phyloP scores from a whole-genome alignment of 1,140 invertebrate species.

The Plutomurus gul region DNA sequence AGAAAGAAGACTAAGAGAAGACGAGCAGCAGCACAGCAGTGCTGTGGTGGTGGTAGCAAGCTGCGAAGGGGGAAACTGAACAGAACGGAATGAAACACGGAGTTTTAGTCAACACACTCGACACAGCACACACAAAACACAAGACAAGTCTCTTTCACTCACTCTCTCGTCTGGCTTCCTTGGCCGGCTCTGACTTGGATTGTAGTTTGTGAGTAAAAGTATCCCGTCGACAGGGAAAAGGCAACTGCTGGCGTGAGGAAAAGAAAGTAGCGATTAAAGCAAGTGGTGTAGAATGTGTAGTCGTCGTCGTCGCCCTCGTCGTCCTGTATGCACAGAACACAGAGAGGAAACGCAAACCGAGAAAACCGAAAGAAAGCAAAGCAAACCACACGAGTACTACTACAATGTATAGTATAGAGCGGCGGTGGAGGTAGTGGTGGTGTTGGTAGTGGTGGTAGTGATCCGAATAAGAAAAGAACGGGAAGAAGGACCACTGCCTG shows the following conservation, averaged over 20 bases:
- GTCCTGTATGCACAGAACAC: too few species aligned
- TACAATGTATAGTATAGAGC: neutral
- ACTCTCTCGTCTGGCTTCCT: neutral
- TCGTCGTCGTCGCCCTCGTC: too few species aligned
- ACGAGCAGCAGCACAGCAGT: too few species aligned
- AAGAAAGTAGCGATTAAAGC: constrained; percentile 1
- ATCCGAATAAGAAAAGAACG: constrained; percentile 13
- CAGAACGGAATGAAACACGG: too few species aligned
- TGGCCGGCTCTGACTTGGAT: neutral
- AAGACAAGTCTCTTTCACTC: neutral
- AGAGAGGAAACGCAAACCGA: neutral
- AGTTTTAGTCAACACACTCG: too few species aligned
- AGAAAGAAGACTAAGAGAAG: too few species aligned
- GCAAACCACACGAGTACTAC: neutral
- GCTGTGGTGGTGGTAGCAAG: too few species aligned
- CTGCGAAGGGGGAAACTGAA: too few species aligned
- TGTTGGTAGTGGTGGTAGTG: neutral
- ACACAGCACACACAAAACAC: too few species aligned
- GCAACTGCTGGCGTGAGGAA: constrained; percentile 10
- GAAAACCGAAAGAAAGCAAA: neutral
- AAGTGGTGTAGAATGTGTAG: constrained; percentile 1
- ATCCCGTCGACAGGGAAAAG: constrained; percentile 6
- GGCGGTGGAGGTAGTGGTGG: neutral
- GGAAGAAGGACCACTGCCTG: neutral
- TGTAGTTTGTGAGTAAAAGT: neutral